Conservation (phyloP, 2,797 vertebrate genomes). For the Notolabrus celidotus region DNA sequence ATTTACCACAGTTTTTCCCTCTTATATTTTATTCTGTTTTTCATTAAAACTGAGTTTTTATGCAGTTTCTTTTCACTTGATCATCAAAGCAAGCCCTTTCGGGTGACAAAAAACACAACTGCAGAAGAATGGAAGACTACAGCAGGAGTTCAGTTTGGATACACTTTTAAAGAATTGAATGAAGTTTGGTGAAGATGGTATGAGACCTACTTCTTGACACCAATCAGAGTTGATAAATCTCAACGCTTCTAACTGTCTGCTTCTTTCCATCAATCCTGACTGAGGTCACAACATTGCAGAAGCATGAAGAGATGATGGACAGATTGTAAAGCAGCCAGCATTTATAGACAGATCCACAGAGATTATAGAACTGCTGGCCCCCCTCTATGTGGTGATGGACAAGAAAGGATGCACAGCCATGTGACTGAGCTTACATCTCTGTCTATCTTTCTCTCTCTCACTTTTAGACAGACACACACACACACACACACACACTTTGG, state of each 20-base stretch:
- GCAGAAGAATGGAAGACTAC: neutral
- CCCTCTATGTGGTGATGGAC: slow-evolving; percentile 45
- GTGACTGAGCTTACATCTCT: slow-evolving; percentile 50
- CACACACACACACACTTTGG: neutral
- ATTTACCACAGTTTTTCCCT: no score
- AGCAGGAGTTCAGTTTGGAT: neutral
- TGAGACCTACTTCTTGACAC: slow-evolving; percentile 8
- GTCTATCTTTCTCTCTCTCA: neutral
- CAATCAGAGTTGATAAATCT: slow-evolving; percentile 9
- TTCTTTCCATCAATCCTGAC: neutral
- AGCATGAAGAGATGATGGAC: slow-evolving; percentile 35
- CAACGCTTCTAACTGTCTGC: neutral
- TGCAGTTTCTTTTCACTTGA: no score
- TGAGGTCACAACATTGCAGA: neutral
- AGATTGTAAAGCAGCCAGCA: slow-evolving; percentile 49
- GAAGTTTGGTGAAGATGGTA: slow-evolving; percentile 1
- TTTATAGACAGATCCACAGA: slow-evolving; percentile 43
- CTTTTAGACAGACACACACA: slow-evolving; percentile 8
- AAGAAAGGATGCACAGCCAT: slow-evolving; percentile 45
- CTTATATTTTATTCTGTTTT: no score
- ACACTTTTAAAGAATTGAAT: slow-evolving; percentile 1
- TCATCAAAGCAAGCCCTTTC: no score
- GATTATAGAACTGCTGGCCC: slow-evolving; percentile 41
- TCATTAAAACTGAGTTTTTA: no score
- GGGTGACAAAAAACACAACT: no score